A percentile compares a stretch with the other conserved stretches of the same genome.
Evolutionary conservation across 2,888 invertebrate species (phyloP).

Genomic region (Listrodromus nycthemerus): DNA sequence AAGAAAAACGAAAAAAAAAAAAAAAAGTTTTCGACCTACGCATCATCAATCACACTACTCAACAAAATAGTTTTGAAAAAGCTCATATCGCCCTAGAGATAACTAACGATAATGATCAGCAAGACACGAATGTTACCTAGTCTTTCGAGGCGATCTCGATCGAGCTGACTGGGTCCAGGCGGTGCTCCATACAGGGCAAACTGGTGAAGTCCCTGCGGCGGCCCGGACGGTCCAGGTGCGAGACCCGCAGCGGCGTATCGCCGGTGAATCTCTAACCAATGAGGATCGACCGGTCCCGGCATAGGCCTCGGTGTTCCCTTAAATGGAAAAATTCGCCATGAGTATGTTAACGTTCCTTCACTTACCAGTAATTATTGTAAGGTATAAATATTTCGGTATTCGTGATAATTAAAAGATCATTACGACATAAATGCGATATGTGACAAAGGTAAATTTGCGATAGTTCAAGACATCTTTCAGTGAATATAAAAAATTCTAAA

Average conservation of each 20-base stretch:
- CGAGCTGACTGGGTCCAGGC: slow-evolving; percentile 93
- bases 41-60: slow-evolving; percentile 15
- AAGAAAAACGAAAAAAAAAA: background rate
- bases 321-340: background rate
- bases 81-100: slow-evolving; percentile 2
- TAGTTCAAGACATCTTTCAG: background rate
- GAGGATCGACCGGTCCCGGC: slow-evolving; percentile 89
- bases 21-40: background rate
- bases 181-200: slow-evolving; percentile 89
- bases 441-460: background rate
- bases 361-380: background rate
- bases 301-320: slow-evolving; percentile 87
- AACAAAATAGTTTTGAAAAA: background rate
- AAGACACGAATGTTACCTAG: slow-evolving; percentile 86
- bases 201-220: slow-evolving; percentile 87
- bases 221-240: slow-evolving; percentile 84
- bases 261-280: slow-evolving; percentile 96
- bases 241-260: slow-evolving; percentile 86
- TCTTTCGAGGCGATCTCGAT: slow-evolving; percentile 94
- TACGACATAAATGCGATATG: background rate
- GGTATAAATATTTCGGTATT: background rate
- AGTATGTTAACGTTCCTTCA: background rate
- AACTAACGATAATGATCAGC: slow-evolving; percentile 6
- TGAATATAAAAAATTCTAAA: background rate
- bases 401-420: background rate